Conservation (phyloP, 1,140 invertebrate species). For the Drosophila lacteicornis region DNA sequence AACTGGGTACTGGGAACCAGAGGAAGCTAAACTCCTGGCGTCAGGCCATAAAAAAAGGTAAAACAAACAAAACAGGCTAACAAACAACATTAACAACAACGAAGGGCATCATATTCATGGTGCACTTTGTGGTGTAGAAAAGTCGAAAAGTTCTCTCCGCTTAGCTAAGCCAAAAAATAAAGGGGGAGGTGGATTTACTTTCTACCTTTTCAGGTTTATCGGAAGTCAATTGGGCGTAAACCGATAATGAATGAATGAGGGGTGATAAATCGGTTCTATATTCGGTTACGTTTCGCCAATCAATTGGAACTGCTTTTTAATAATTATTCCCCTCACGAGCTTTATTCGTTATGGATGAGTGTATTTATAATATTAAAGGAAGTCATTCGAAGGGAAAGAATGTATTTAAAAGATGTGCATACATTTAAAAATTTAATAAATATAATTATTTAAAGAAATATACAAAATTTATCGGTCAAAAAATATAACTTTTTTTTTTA, state of each 20-base stretch:
- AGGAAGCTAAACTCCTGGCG: slow-evolving; percentile 38
- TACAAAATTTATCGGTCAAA: no score
- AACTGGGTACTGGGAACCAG: background rate
- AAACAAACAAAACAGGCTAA: slow-evolving; percentile 39
- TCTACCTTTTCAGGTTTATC: slow-evolving; percentile 21
- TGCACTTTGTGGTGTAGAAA: background rate
- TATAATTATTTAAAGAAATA: no score
- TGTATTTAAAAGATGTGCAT: no score
- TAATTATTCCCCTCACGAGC: background rate
- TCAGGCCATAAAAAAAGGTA: slow-evolving; percentile 36
- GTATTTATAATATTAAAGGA: background rate
- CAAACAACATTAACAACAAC: slow-evolving; percentile 22
- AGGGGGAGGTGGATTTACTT: background rate
- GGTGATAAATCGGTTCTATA: slow-evolving; percentile 18
- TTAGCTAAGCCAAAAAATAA: slow-evolving; percentile 2
- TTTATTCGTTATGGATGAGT: background rate
- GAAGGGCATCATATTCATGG: slow-evolving; percentile 9
- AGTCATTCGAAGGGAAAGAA: background rate
- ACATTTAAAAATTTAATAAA: background rate
- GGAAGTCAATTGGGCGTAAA: slow-evolving; percentile 33
- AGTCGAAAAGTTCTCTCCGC: background rate
- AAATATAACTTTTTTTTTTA: no score
- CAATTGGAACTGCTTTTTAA: background rate
- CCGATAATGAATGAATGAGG: slow-evolving; percentile 21
- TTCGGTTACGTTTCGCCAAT: slow-evolving; percentile 4